Conservation (phyloP, 2,888 invertebrate species). For the Ophioninae sp. region DNA sequence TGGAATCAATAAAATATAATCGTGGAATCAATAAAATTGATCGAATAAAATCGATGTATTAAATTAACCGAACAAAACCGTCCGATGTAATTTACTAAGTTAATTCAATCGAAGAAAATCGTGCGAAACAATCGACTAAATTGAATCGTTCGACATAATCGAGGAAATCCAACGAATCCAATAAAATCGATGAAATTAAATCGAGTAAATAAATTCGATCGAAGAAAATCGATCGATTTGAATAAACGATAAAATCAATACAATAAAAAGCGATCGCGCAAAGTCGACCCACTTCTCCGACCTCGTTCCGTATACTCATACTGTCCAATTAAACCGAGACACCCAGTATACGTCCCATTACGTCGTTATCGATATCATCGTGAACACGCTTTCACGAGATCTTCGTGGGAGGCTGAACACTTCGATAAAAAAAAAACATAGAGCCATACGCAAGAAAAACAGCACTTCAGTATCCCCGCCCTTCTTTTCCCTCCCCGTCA, state of each 20-base stretch:
- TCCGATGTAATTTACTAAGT: too few species aligned
- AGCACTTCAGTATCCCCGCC: conserved; percentile 48
- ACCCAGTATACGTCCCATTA: background rate
- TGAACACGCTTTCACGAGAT: conserved; percentile 71
- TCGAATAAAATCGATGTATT: background rate
- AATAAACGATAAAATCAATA: background rate
- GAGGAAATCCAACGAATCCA: background rate
- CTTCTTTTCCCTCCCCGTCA: conserved; percentile 19
- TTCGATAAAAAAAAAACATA: conserved; percentile 72
- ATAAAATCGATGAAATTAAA: background rate
- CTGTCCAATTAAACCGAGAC: background rate
- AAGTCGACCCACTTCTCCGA: background rate
- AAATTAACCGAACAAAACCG: too few species aligned
- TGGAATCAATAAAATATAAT: too few species aligned
- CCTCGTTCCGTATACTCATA: background rate
- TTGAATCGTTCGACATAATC: too few species aligned
- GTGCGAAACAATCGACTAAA: too few species aligned
- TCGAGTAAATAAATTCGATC: background rate
- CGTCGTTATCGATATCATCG: conserved; percentile 51
- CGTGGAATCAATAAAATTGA: too few species aligned
- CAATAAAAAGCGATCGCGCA: background rate
- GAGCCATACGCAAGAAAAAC: conserved; percentile 78
- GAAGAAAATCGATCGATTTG: background rate
- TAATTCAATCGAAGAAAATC: too few species aligned
- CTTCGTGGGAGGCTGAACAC: conserved; percentile 70